Conservation (phyloP, 2,888 invertebrate species). For the Drosophila flavopinicola region DNA sequence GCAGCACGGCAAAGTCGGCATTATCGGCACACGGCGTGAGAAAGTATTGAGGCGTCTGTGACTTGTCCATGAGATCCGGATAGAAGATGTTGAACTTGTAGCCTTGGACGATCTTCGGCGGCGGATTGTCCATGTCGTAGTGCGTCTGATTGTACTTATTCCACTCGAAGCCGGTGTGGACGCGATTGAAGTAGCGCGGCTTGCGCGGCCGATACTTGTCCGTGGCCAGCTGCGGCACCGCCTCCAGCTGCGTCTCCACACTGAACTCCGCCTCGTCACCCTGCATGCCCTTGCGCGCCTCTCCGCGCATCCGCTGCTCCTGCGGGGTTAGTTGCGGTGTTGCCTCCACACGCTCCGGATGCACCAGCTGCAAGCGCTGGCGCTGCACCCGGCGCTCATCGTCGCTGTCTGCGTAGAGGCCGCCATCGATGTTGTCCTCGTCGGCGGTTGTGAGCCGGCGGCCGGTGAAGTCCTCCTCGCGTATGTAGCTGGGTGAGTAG, state of each 20-base stretch:
- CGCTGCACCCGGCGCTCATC: conserved; percentile 57
- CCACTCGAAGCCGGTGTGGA: conserved; percentile 99
- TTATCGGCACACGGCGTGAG: conserved; percentile 96
- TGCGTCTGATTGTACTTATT: conserved; percentile 99
- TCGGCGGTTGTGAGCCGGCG: conserved; percentile 38
- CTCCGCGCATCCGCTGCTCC: conserved; percentile 89
- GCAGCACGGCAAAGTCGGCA: conserved; percentile 95
- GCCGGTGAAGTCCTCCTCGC: conserved; percentile 64
- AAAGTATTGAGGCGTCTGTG: conserved; percentile 95
- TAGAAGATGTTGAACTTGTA: conserved; percentile 99
- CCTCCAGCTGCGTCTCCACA: conserved; percentile 93
- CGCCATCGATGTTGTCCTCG: conserved; percentile 60
- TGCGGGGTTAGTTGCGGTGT: conserved; percentile 58
- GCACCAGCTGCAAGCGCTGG: conserved; percentile 51
- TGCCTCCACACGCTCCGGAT: conserved; percentile 77
- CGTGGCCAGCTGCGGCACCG: conserved; percentile 93
- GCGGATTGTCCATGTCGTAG: conserved; percentile 99
- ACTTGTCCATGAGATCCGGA: conserved; percentile 98
- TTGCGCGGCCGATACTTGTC: conserved; percentile 99
- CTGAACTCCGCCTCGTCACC: conserved; percentile 96
- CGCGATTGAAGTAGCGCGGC: conserved; percentile 98
- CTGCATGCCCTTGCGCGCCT: conserved; percentile 93
- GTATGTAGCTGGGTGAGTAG: conserved; percentile 92
- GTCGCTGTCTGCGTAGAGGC: conserved; percentile 58
- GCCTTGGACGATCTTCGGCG: conserved; percentile 99